Conservation (phyloP, 2,797 vertebrate genomes). For the Parauchenoglanis punctatus region DNA sequence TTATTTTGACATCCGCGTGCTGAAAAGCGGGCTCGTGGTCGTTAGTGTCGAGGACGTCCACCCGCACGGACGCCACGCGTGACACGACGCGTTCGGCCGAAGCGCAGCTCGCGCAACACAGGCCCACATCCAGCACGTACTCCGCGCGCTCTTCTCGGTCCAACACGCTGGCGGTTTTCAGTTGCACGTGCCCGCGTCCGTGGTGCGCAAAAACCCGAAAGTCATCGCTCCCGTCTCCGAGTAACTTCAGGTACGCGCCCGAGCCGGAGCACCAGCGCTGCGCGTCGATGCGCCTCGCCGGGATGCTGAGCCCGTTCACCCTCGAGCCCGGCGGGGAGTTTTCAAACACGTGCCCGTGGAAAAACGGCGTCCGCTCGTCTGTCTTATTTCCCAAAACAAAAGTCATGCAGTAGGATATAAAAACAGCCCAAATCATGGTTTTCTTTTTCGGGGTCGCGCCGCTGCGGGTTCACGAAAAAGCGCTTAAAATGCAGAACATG, state of each 20-base stretch:
- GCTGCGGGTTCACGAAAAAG: constrained; percentile 35
- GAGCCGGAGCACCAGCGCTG: constrained; percentile 75
- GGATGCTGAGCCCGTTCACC: constrained; percentile 82
- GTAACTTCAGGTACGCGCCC: constrained; percentile 78
- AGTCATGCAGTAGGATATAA: constrained; percentile 67
- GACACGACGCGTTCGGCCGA: constrained; percentile 45
- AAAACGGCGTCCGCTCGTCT: constrained; percentile 67
- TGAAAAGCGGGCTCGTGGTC: constrained; percentile 83
- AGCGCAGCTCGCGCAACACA: constrained; percentile 75
- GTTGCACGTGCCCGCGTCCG: constrained; percentile 77
- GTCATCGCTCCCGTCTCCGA: constrained; percentile 76
- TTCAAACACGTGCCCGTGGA: constrained; percentile 83
- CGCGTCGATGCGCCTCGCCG: constrained; percentile 77
- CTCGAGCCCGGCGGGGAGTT: constrained; percentile 81
- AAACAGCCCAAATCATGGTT: constrained; percentile 74
- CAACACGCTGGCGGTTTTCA: constrained; percentile 79
- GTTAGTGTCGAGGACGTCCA: constrained; percentile 86
- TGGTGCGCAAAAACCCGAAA: constrained; percentile 82
- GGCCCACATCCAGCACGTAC: constrained; percentile 76
- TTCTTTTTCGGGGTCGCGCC: constrained; percentile 35
- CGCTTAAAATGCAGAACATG: constrained; percentile 38
- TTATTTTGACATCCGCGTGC: constrained; percentile 68
- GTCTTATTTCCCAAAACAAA: constrained; percentile 71
- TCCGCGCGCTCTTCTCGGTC: constrained; percentile 80
- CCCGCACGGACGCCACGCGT: constrained; percentile 76